phyloP scores from a whole-genome alignment of 2,797 vertebrate genomes.

The Lepidocolaptes lacrymiger region DNA sequence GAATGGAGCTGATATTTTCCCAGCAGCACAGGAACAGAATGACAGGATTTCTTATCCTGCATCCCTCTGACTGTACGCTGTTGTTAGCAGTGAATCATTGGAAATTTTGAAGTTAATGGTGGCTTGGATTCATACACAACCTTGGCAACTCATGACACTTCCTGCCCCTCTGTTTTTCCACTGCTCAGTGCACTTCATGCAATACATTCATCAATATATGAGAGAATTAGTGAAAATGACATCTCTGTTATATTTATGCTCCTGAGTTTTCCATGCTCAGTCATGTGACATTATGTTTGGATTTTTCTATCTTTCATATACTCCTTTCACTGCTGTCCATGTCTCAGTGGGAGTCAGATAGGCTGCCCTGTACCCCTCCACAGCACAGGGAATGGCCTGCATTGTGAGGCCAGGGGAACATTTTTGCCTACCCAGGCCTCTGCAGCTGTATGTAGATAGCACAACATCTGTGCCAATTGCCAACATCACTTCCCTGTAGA shows the following conservation, averaged over 20 bases:
- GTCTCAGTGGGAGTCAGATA: background rate
- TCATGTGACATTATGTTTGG: background rate
- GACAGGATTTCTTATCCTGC: background rate
- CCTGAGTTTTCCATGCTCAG: background rate
- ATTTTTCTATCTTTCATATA: background rate
- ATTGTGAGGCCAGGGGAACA: fast-evolving
- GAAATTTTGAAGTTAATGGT: background rate
- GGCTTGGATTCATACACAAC: background rate
- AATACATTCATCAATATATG: background rate
- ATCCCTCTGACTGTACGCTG: background rate
- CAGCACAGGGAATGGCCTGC: background rate
- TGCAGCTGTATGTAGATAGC: background rate
- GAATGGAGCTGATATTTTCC: background rate
- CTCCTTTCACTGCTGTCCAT: background rate
- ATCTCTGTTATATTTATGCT: background rate
- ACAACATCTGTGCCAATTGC: background rate
- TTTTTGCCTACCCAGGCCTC: background rate
- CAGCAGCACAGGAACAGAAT: background rate
- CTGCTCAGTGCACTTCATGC: background rate
- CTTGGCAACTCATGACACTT: background rate
- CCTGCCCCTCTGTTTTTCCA: background rate
- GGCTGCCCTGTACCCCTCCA: background rate
- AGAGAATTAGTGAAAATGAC: background rate
- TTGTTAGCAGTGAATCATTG: background rate
- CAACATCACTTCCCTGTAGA: background rate